Evolutionary conservation across 2,113 vertebrate species (phyloP).

Genomic region (Phainopepla nitens): DNA sequence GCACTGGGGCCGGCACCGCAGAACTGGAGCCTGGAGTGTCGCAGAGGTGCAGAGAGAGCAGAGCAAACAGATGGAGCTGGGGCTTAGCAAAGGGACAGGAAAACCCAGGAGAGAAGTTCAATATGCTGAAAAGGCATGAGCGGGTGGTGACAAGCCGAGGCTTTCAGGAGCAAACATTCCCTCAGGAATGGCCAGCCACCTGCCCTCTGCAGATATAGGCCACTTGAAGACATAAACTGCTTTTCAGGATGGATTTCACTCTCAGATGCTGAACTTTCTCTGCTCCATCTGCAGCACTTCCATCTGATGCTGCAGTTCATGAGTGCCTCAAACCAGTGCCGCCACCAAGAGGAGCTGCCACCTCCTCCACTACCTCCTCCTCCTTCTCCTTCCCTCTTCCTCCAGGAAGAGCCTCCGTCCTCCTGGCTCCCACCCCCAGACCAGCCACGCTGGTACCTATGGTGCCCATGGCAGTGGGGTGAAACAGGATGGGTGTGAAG

Average conservation of each 20-base stretch:
- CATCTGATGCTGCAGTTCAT: not conserved
- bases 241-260: not conserved
- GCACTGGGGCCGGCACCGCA: no score
- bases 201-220: not conserved
- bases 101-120: not conserved
- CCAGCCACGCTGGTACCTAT: not conserved
- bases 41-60: not conserved
- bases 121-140: not conserved
- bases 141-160: rapidly evolving
- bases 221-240: rapidly evolving
- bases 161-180: not conserved
- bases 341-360: not conserved
- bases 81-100: not conserved
- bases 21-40: not conserved
- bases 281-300: not conserved
- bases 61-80: not conserved
- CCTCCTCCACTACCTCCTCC: not conserved
- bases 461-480: not conserved
- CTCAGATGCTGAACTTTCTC: not conserved
- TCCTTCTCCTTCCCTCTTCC: not conserved
- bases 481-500: not conserved
- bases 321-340: rapidly evolving
- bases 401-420: no score
- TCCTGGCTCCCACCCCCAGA: not conserved
- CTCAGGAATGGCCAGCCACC: not conserved